Conservation (phyloP, 2,888 invertebrate genomes). For the Leptopilina drosophilae region DNA sequence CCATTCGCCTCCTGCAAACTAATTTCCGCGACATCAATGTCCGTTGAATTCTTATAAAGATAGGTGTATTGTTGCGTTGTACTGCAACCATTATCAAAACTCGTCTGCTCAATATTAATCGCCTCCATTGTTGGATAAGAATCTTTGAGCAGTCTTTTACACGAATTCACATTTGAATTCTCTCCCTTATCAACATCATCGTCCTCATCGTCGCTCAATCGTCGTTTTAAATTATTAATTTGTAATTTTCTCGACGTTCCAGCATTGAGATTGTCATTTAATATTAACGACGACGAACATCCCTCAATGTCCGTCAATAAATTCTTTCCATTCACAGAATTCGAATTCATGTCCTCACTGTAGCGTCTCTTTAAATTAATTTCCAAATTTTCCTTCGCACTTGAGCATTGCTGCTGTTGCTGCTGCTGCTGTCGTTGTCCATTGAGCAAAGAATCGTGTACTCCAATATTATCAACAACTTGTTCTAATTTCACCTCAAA, state of each 20-base stretch:
- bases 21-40: background rate
- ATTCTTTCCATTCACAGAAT: background rate
- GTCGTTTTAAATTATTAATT: slow-evolving; percentile 22
- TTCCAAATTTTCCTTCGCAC: slow-evolving; percentile 5
- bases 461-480: background rate
- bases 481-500: slow-evolving; percentile 48
- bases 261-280: background rate
- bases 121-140: background rate
- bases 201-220: background rate
- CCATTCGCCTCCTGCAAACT: slow-evolving; percentile 31
- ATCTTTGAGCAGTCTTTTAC: slow-evolving; percentile 23
- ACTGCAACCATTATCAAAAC: background rate
- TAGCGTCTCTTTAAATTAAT: slow-evolving; percentile 53
- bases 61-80: background rate
- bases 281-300: background rate
- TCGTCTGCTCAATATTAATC: slow-evolving; percentile 34
- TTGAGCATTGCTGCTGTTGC: background rate
- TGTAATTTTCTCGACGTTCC: background rate
- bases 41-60: slow-evolving; percentile 4
- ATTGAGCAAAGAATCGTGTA: slow-evolving; percentile 16
- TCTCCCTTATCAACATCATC: background rate
- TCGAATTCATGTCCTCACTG: slow-evolving; percentile 48
- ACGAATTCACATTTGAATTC: background rate
- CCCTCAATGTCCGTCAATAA: background rate
- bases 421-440: background rate